Conservation (phyloP, 2,113 vertebrate species). For the Bubo bubo region DNA sequence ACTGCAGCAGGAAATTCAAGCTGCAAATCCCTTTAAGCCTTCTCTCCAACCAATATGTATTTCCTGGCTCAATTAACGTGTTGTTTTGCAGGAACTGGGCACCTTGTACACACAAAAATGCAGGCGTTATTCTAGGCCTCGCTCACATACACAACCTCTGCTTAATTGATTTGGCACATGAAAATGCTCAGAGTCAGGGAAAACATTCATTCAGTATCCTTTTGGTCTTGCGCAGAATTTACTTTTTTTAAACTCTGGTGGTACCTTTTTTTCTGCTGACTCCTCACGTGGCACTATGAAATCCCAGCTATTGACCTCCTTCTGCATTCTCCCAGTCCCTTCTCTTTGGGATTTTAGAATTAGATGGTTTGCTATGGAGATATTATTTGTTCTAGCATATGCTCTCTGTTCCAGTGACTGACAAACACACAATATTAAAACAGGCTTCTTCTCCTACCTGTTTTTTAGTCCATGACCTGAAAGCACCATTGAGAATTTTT, state of each 20-base stretch:
- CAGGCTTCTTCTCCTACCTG: slow-evolving; percentile 79
- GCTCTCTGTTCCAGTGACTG: background rate
- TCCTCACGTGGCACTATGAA: background rate
- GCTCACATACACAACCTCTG: background rate
- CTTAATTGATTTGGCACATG: background rate
- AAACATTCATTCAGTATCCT: background rate
- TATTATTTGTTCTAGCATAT: background rate
- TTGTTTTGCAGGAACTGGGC: background rate
- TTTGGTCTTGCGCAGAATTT: background rate
- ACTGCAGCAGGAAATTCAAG: background rate
- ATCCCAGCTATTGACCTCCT: background rate
- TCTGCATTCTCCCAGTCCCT: background rate
- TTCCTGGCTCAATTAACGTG: background rate
- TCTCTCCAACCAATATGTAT: background rate
- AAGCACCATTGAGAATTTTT: slow-evolving; percentile 98
- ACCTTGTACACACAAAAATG: background rate
- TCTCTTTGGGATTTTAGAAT: background rate
- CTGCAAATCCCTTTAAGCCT: background rate
- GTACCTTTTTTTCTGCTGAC: background rate
- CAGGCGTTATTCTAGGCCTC: background rate
- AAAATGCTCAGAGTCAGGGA: background rate
- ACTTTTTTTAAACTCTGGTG: background rate
- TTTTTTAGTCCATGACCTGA: slow-evolving; percentile 98
- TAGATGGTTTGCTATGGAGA: background rate
- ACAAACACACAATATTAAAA: background rate